Base-by-base conservation (phyloP, 2,888 invertebrate species). In the Agrotis exclamationis region DNA sequence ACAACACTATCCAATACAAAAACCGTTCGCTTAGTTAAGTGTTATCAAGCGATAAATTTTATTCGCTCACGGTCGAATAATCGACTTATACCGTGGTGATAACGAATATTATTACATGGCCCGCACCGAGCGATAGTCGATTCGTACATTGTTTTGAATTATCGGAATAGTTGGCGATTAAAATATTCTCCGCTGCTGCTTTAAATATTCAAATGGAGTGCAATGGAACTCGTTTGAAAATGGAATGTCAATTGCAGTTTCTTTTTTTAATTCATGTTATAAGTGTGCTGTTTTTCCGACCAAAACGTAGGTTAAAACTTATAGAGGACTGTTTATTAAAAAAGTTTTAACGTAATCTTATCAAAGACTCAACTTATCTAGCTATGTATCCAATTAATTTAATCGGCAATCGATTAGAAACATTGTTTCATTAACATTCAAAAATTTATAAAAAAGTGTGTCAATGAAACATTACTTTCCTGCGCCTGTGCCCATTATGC, bases 1-100 rank as follows among this genome's bases (percentile, higher is more conserved):
- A 92, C 74, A 78, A 75, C 77, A 79, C 84, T 85, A 83, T 86
- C 77, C 84, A 83, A 87, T 83, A 88, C 87, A 89, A 87, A 88
- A 86, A 85, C 83, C 80, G 77, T 85, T 85, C 81, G 85, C 82
- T 86, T 83, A 88, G 86, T 84, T 84, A 85, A 85, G 82, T 84
- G 86, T 91, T 93, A 93, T 93, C 93, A 87, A 79, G 75, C 90
- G 92, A 93, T 93, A 93, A 90, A 90, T 92, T 92, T 89, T 91
- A 91, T 91, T 90, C 90, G 90, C 91, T 89, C 87, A 91, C 91
- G 91, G 90, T 88, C 90, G 87, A 90, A 90, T 91, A 91, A 91
- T 93, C 91, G 87, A 89, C 85, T 91, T 89, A 87, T 87, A 88
- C 85, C 85, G 85, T 82, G 67, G 79, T 88, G 93, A 92, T 93